These are phyloP conservation scores for Argyrosomus japonicus DNA, from an alignment of 2,113 vertebrate genomes.

Conservation along the genomic window DNA sequence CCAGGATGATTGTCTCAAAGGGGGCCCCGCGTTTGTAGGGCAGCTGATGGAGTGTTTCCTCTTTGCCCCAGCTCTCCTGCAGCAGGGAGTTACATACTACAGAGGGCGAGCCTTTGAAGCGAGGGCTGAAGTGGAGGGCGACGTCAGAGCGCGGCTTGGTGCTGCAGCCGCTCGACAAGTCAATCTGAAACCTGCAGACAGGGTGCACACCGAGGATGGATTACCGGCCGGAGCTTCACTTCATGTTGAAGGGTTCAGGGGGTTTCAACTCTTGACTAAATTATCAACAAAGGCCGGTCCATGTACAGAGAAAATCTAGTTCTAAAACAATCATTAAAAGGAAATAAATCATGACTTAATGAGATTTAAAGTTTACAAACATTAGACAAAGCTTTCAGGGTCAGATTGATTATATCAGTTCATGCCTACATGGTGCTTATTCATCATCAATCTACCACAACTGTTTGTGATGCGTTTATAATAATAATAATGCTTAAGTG, in stretches of 20 bases:
- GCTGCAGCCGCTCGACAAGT: slow-evolving; percentile 93
- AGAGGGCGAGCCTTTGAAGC: slow-evolving; percentile 86
- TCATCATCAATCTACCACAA: not conserved
- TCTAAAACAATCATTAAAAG: not conserved
- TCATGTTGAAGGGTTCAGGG: not conserved
- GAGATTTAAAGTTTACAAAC: not conserved
- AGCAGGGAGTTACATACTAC: slow-evolving; percentile 92
- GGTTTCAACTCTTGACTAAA: not conserved
- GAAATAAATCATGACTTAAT: not conserved
- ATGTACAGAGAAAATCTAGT: not conserved
- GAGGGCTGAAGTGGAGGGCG: slow-evolving; percentile 93
- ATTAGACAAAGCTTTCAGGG: not conserved
- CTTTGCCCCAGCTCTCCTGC: slow-evolving; percentile 90
- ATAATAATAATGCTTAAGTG: not conserved
- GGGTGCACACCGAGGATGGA: not conserved
- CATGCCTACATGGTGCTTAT: too few species aligned
- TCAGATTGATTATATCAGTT: not conserved
- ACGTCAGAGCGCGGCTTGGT: slow-evolving; percentile 91
- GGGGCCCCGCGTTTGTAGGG: slow-evolving; percentile 90
- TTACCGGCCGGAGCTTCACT: not conserved
- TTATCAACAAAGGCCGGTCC: not conserved
- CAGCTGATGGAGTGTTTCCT: slow-evolving; percentile 89
- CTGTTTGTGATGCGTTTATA: too few species aligned
- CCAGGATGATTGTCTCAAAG: slow-evolving; percentile 92
- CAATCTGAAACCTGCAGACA: slow-evolving; percentile 92